A percentile compares a stretch with the other conserved stretches of the same genome.
Evolutionary conservation across 2,888 invertebrate species (phyloP).

Genomic region (Seira ritae): DNA sequence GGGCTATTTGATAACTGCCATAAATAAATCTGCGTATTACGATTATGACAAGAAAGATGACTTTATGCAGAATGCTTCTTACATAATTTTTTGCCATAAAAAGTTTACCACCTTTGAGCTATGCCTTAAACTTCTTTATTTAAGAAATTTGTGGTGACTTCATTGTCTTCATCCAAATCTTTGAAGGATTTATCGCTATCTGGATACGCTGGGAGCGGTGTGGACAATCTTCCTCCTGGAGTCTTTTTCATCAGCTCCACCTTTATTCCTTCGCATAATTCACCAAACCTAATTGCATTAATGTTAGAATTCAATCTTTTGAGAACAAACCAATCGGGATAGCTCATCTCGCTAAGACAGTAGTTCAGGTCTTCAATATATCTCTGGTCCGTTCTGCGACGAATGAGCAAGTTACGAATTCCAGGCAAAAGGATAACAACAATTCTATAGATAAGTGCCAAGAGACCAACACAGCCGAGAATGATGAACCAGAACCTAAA

Average conservation of each 20-base stretch:
- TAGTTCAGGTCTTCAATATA: constrained; percentile 30
- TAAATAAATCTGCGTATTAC: too few species aligned
- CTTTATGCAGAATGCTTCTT: too few species aligned
- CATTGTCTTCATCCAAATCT: constrained; percentile 37
- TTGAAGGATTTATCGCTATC: constrained; percentile 49
- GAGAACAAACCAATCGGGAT: constrained; percentile 72
- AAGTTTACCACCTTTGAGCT: too few species aligned
- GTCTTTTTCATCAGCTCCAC: constrained; percentile 39
- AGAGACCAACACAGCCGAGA: constrained; percentile 71
- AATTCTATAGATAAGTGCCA: constrained; percentile 73
- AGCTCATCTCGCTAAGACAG: constrained; percentile 48
- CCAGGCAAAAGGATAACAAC: constrained; percentile 60
- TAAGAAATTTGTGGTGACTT: neutral
- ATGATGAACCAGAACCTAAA: constrained; percentile 75
- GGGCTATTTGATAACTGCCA: too few species aligned
- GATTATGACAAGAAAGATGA: too few species aligned
- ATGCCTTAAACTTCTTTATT: constrained; percentile 17
- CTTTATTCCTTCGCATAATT: constrained; percentile 59
- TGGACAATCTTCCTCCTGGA: constrained; percentile 45
- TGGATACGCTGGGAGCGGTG: constrained; percentile 60
- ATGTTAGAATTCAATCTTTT: constrained; percentile 68
- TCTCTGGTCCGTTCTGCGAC: constrained; percentile 45
- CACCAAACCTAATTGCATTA: constrained; percentile 63
- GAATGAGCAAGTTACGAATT: constrained; percentile 59
- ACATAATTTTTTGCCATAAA: too few species aligned